phyloP scores from a whole-genome alignment of 1,140 invertebrate genomes.

The Arion vulgaris region DNA sequence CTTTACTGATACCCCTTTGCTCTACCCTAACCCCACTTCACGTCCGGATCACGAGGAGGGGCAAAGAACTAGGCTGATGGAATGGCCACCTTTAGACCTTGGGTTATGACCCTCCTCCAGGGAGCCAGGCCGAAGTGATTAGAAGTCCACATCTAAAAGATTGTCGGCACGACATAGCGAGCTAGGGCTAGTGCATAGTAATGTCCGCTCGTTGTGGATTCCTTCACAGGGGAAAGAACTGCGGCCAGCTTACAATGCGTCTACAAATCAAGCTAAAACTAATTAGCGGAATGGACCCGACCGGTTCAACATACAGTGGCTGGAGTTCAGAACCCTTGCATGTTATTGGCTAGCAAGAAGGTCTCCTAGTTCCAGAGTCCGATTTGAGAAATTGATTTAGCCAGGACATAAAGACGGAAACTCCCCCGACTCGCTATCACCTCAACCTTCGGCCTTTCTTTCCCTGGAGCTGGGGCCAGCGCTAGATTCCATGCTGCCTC shows the following conservation, averaged over 20 bases:
- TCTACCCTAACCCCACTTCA: background rate
- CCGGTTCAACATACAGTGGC: constrained; percentile 8
- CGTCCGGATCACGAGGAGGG: background rate
- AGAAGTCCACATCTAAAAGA: background rate
- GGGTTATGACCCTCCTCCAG: background rate
- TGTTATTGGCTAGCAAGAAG: constrained; percentile 10
- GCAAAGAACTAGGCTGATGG: background rate
- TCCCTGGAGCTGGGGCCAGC: background rate
- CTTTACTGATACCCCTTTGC: background rate
- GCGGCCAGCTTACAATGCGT: constrained; percentile 14
- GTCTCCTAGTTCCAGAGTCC: constrained; percentile 18
- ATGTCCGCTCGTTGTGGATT: background rate
- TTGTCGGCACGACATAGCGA: background rate
- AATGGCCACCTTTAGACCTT: background rate
- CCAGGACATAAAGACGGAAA: constrained; percentile 12
- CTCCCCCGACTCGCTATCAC: background rate
- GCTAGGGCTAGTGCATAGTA: background rate
- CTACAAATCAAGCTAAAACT: constrained; percentile 33
- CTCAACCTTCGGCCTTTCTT: constrained; percentile 1
- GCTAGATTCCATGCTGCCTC: background rate
- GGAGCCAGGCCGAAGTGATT: background rate
- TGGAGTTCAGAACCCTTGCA: constrained; percentile 10
- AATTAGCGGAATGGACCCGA: constrained; percentile 25
- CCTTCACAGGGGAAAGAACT: background rate
- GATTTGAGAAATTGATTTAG: constrained; percentile 29